phyloP scores from a whole-genome alignment of 2,888 invertebrate genomes.

The Halictus ligatus region DNA sequence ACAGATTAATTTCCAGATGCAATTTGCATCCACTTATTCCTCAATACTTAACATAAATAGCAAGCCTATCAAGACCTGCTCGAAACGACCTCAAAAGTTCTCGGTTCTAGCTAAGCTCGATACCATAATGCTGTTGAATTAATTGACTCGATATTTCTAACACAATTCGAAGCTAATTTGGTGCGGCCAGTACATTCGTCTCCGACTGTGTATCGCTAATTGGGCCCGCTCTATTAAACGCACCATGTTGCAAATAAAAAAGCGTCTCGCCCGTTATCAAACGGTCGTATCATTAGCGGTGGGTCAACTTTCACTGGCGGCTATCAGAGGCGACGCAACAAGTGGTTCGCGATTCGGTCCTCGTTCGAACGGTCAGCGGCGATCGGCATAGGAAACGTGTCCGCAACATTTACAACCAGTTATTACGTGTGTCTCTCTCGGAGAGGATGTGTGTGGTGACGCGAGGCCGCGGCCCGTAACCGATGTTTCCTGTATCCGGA shows the following conservation, averaged over 20 bases:
- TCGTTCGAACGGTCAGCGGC: constrained; percentile 17
- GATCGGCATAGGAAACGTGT: constrained; percentile 21
- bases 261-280: background rate
- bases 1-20: background rate
- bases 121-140: too few relatives aligned
- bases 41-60: too few relatives aligned
- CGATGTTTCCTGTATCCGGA: constrained; percentile 79
- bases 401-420: constrained; percentile 43
- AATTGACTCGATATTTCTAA: background rate
- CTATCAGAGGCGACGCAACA: constrained; percentile 8
- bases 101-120: background rate
- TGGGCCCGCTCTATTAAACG: background rate
- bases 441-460: constrained; percentile 65
- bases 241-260: background rate
- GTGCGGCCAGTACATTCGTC: background rate
- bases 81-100: background rate
- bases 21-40: too few relatives aligned
- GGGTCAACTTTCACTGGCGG: constrained; percentile 37
- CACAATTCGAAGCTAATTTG: background rate
- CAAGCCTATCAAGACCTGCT: too few relatives aligned
- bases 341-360: constrained; percentile 19
- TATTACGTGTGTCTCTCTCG: constrained; percentile 43
- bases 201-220: background rate
- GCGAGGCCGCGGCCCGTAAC: constrained; percentile 76
- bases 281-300: background rate